Base-by-base conservation (phyloP, 2,113 vertebrate genomes). In the Solenodon paradoxus region DNA sequence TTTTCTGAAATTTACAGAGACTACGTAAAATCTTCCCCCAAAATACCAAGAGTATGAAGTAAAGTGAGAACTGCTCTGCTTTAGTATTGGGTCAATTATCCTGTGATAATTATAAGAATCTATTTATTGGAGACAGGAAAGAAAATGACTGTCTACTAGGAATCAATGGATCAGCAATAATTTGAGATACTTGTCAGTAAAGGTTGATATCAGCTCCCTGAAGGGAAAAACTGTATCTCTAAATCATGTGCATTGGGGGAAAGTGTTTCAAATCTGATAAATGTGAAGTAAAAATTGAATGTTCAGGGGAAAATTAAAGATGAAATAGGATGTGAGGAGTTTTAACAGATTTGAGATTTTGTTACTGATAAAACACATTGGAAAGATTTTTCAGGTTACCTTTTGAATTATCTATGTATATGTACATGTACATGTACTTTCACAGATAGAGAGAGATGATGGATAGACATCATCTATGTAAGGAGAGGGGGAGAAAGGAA, bases 171-270 rank as follows among this genome's bases (percentile, higher is more conserved):
- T 71, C 17, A 96, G 24, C 7, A 63, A 19, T 1, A 51, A 84
- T 74, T 17, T 88, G 11, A 28, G 35, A 45, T 35, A 83, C 0
- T 78, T 96, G 24, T 74, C 69, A 87, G 63, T 69, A 95, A 96
- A 90, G 42, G 30, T 35, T 77, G 22, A 42, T 83, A 26, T 0
- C 75, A 49, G 63, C 93, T 84, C 15, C 9, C n/a, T 80, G 13
- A 93, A 45, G 10, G 57, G 45, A 92, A 71, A 80, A 5, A 0
- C 26, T 35, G 42, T 4, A 47, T 24, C 22, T 42, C 16, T 90
- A 28, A 88, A 42, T 77, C 9, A 26, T 59, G 15, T 79, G 7
- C 35, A 19, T 7, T 42, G 4, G 35, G 2, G 47, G 90, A 96
- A 80, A 0, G 1, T 78, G 53, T 91, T 94, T 42, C 17, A 61